A percentile compares a stretch with the other conserved stretches of the same genome.
Conservation (phyloP, 2,888 invertebrate species). For the Helobdella robusta region DNA sequence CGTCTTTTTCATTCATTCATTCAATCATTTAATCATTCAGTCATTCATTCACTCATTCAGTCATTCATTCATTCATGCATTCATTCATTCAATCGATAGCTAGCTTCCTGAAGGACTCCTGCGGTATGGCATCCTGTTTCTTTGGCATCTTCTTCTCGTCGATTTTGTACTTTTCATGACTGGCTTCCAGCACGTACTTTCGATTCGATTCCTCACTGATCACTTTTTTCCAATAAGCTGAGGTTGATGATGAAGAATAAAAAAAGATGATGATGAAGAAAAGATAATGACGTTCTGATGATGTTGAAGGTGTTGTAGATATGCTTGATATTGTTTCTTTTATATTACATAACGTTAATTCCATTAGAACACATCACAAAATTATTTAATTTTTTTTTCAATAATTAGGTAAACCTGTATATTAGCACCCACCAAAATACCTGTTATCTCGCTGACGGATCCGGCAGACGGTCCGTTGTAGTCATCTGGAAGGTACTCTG, state of each 20-base stretch:
- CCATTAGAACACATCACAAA: background rate
- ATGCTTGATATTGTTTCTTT: too few relatives aligned
- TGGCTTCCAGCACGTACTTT: constrained; percentile 12
- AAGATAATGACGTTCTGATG: too few relatives aligned
- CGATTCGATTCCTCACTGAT: background rate
- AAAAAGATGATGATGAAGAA: too few relatives aligned
- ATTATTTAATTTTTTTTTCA: background rate
- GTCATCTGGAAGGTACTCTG: constrained; percentile 28
- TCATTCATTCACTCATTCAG: too few relatives aligned
- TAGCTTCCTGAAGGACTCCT: constrained; percentile 24
- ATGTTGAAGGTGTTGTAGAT: too few relatives aligned
- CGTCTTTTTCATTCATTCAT: too few relatives aligned
- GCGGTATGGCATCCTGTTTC: background rate
- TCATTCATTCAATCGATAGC: constrained; percentile 19
- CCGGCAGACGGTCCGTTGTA: constrained; percentile 29
- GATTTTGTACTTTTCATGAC: constrained; percentile 24
- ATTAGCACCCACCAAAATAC: too few relatives aligned
- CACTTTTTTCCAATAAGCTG: constrained; percentile 3
- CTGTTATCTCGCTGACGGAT: constrained; percentile 12
- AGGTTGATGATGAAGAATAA: too few relatives aligned
- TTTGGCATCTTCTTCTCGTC: constrained; percentile 9
- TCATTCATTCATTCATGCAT: too few relatives aligned
- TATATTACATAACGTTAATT: too few relatives aligned
- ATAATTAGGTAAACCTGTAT: constrained; percentile 7
- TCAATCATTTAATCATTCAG: too few relatives aligned